Evolutionary conservation across 1,140 invertebrate species (phyloP), one percentile per base, ranked within the genome.

Genomic region (Psix sp.): DNA sequence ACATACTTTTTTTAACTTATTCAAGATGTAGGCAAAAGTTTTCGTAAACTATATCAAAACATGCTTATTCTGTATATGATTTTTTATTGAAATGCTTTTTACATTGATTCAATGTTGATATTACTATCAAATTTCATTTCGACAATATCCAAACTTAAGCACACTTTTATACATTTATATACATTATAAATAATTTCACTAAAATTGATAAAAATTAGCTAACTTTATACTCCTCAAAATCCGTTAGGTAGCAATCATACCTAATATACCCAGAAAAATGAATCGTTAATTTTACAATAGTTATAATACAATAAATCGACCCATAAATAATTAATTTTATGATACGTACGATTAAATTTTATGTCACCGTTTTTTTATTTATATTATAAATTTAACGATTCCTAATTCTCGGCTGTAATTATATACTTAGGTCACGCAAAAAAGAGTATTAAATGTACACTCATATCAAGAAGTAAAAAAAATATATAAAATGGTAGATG

Each of bases 111-210:
- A 59, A 46, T 20, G 2, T 42, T 14, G 38, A 18, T 42, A 54
- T 14, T 48, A 3, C 56, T 60, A 31, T 48, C 17, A 17, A 31
- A 38, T 36, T 38, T 38, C 11, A 39, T 48, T 56, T 56, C 7
- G 52, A 45, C 20, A 46, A 43, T 57, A 42, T 62, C 57, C 57
- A 62, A 51, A 51, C 57, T 62, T 62, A 62, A 16, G 42, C 15
- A 42, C 51, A 51, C 56, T 31, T 62, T 62, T 62, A 62, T 62
- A 62, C 57, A 62, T 62, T 40, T 62, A 62, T 62, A 62, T 62
- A 62, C 57, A 62, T 62, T 62, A 62, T 62, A 62, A 62, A 62
- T 62, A 62, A 24, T 40, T 43, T 49, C 51, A 48, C 39, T 48
- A 62, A 51, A 26, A 51, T 43, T 33, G 14, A 33, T 62, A 49